Conservation (phyloP, 2,113 vertebrate genomes). For the Lepidothrix coronata region DNA sequence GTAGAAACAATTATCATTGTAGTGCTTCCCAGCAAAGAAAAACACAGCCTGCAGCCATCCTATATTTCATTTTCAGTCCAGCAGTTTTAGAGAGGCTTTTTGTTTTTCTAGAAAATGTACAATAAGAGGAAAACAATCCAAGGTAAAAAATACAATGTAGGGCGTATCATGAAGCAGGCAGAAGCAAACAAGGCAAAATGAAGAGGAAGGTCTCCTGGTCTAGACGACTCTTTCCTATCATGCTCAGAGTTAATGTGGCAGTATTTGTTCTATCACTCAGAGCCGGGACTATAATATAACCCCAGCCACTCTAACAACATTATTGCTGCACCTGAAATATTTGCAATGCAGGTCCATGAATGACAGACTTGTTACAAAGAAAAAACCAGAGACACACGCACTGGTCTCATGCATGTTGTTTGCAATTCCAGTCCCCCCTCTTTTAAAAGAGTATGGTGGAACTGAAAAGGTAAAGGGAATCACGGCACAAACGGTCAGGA, state of each 20-base stretch:
- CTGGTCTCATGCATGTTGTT: background rate
- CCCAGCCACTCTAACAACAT: background rate
- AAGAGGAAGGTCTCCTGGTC: background rate
- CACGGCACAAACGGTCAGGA: background rate
- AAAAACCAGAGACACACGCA: background rate
- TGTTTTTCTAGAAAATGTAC: constrained; percentile 56
- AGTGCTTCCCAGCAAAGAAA: constrained; percentile 68
- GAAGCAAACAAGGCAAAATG: background rate
- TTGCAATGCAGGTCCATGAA: background rate
- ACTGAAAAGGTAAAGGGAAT: background rate
- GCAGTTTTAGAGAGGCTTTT: constrained; percentile 73
- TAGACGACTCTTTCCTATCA: background rate
- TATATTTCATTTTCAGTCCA: constrained; percentile 81
- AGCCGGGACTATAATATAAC: background rate
- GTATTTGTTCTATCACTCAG: background rate
- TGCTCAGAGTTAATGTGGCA: background rate
- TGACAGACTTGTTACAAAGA: background rate
- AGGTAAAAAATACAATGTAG: constrained; percentile 23
- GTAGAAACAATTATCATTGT: constrained; percentile 74
- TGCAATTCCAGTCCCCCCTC: background rate
- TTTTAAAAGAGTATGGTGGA: background rate
- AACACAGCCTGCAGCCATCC: constrained; percentile 69
- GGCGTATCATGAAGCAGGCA: background rate
- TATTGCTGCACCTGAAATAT: background rate
- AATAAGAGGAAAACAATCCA: constrained; percentile 40